Conservation (phyloP, 1,140 invertebrate genomes). For the Atta texana region DNA sequence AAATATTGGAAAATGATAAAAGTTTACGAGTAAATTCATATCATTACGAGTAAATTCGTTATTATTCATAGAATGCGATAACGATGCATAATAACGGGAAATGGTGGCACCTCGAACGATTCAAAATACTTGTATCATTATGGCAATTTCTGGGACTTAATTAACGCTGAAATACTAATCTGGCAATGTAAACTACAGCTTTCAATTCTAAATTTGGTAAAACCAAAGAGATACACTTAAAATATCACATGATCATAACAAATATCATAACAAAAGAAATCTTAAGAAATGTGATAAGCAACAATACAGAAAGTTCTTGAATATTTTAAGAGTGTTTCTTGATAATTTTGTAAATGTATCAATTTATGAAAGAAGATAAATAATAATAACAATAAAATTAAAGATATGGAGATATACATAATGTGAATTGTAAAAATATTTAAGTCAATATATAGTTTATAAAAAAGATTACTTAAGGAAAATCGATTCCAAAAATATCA, state of each 20-base stretch:
- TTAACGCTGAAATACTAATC: constrained; percentile 32
- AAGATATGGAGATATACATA: background rate
- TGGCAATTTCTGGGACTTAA: constrained; percentile 18
- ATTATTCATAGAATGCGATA: constrained; percentile 19
- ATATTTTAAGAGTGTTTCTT: background rate
- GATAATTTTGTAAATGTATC: background rate
- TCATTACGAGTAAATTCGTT: constrained; percentile 13
- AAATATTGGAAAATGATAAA: background rate
- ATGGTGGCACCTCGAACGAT: background rate
- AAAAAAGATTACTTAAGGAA: background rate
- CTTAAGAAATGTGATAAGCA: background rate
- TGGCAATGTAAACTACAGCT: background rate
- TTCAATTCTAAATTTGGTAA: background rate
- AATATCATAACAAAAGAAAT: background rate
- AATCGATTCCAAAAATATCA: background rate
- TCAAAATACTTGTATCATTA: constrained; percentile 6
- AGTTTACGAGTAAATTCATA: constrained; percentile 20
- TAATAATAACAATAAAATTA: background rate
- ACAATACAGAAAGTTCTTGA: background rate
- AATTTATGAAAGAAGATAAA: constrained; percentile 3
- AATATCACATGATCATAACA: background rate
- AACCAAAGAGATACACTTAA: background rate
- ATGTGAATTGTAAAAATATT: background rate
- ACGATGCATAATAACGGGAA: constrained; percentile 17
- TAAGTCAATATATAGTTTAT: background rate